These are phyloP conservation scores for Drepana falcataria DNA, from an alignment of 2,888 invertebrate species.

Conservation along the genomic window DNA sequence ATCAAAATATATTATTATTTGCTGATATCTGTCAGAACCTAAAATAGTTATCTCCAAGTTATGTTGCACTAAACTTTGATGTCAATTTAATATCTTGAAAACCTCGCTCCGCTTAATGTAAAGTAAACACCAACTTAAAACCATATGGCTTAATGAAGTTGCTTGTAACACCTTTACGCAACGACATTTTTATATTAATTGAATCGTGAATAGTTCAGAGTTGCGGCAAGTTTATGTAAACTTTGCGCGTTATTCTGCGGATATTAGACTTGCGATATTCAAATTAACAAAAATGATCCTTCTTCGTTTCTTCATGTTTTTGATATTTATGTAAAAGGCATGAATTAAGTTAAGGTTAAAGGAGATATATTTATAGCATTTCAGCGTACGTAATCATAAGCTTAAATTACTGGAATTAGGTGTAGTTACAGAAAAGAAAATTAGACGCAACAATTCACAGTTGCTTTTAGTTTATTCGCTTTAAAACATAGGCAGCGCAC, in stretches of 20 bases:
- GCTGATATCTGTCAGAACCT: not conserved
- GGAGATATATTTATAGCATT: too few relatives aligned
- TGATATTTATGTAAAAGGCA: too few relatives aligned
- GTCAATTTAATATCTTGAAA: not conserved
- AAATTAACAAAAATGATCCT: too few relatives aligned
- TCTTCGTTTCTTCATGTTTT: too few relatives aligned
- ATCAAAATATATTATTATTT: not conserved
- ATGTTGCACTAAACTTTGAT: not conserved
- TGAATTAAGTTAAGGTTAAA: too few relatives aligned
- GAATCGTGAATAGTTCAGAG: conserved; percentile 13
- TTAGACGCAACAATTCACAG: too few relatives aligned
- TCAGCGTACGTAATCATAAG: too few relatives aligned
- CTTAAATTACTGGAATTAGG: too few relatives aligned
- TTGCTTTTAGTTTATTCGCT: not conserved
- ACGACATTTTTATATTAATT: conserved; percentile 26
- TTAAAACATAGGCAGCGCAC: not conserved
- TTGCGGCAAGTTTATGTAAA: conserved; percentile 22
- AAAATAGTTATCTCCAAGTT: not conserved
- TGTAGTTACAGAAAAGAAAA: too few relatives aligned
- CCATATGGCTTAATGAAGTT: conserved; percentile 20
- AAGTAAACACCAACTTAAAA: conserved; percentile 4
- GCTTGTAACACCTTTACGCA: conserved; percentile 18
- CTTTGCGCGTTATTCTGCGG: conserved; percentile 22
- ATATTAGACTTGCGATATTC: conserved; percentile 13
- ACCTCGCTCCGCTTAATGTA: not conserved